These are phyloP conservation scores for Oxyura jamaicensis DNA, from an alignment of 2,113 vertebrate genomes.

Conservation along the genomic window DNA sequence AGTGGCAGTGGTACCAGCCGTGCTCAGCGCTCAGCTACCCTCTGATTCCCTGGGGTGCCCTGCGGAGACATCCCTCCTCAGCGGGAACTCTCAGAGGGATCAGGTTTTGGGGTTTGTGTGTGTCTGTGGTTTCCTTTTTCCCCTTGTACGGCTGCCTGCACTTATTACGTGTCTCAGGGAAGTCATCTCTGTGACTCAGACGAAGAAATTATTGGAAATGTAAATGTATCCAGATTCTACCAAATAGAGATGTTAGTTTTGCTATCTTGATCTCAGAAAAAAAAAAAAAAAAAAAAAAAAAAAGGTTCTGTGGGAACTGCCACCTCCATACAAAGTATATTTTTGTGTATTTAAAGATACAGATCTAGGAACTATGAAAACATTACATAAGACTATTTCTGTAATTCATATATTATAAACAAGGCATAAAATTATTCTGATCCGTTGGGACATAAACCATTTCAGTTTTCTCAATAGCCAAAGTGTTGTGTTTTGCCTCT, in stretches of 20 bases:
- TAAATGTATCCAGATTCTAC: background rate
- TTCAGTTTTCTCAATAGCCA: conserved; percentile 9
- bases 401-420: conserved; percentile 5
- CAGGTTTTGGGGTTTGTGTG: too few species aligned
- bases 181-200: background rate
- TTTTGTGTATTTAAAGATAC: conserved; percentile 8
- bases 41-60: background rate
- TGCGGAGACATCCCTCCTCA: background rate
- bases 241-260: background rate
- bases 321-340: background rate
- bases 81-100: background rate
- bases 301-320: background rate
- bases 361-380: conserved; percentile 33
- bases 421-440: background rate
- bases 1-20: background rate
- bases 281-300: background rate
- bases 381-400: conserved; percentile 40
- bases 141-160: background rate
- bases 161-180: background rate
- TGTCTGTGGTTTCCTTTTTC: background rate
- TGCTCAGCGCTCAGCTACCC: background rate
- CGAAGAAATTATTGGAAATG: background rate
- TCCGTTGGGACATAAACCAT: conserved; percentile 28
- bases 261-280: background rate
- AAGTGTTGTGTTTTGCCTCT: background rate